Conservation (phyloP, 2,797 vertebrate genomes). For the Amniataba percoides region DNA sequence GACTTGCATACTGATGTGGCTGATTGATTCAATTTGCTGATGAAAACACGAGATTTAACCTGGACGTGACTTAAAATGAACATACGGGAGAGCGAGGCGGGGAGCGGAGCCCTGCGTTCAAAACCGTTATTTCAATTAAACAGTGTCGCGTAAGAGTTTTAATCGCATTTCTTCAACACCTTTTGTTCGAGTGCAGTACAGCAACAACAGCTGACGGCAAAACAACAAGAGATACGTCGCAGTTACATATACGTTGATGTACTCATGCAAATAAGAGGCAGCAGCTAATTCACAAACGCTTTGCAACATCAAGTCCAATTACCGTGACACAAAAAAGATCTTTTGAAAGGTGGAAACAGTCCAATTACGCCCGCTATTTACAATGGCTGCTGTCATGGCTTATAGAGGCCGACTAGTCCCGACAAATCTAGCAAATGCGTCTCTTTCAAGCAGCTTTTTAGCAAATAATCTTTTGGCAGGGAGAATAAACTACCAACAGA, state of each 20-base stretch:
- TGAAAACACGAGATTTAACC: background rate
- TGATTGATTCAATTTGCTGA: background rate
- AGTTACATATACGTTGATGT: constrained; percentile 5
- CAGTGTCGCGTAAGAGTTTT: background rate
- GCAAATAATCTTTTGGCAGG: constrained; percentile 23
- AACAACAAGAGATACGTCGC: background rate
- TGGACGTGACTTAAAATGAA: background rate
- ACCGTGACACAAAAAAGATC: constrained; percentile 13
- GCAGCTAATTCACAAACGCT: constrained; percentile 27
- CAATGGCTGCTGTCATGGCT: background rate
- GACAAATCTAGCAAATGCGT: constrained; percentile 28
- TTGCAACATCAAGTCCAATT: constrained; percentile 26
- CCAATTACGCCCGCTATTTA: constrained; percentile 20
- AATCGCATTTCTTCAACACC: background rate
- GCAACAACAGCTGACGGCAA: background rate
- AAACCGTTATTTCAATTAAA: background rate
- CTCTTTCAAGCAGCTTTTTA: constrained; percentile 25
- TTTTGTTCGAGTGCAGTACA: background rate
- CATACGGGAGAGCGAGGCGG: background rate
- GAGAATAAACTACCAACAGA: constrained; percentile 36
- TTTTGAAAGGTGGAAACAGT: constrained; percentile 32
- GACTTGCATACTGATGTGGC: background rate
- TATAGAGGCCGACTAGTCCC: constrained; percentile 15
- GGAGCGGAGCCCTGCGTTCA: background rate
- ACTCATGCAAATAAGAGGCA: constrained; percentile 33